Evolutionary conservation across 2,888 invertebrate genomes (phyloP).

Genomic region (Cryptophagus acutangulus): DNA sequence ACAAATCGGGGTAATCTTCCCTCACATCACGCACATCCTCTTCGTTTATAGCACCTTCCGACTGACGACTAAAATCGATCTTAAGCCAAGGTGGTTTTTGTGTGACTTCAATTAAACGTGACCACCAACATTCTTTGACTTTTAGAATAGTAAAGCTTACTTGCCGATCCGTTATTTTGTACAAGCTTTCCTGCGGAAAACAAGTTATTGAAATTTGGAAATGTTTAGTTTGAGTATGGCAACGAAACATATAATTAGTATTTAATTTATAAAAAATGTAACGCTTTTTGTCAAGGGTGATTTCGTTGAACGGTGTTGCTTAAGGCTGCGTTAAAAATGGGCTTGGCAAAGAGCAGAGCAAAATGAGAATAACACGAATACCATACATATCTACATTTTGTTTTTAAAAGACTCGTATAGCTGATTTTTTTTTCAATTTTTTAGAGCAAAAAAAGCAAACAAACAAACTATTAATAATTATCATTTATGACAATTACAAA

Average conservation of each 20-base stretch:
- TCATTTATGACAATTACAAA: no score
- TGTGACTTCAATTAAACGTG: slow-evolving; percentile 71
- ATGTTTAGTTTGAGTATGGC: neutral
- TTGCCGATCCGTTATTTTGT: slow-evolving; percentile 67
- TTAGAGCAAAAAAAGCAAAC: no score
- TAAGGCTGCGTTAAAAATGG: no score
- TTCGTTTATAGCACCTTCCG: slow-evolving; percentile 64
- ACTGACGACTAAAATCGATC: slow-evolving; percentile 85
- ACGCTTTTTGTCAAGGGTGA: no score
- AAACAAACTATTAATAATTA: no score
- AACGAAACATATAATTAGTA: neutral
- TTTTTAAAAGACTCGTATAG: no score
- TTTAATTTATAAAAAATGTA: neutral
- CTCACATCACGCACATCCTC: slow-evolving; percentile 63
- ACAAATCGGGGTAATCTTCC: slow-evolving; percentile 74
- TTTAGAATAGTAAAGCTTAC: slow-evolving; percentile 74
- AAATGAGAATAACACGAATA: no score
- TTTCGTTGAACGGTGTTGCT: no score
- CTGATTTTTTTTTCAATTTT: no score
- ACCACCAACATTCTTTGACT: slow-evolving; percentile 70
- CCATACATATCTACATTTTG: no score
- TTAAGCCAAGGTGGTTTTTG: slow-evolving; percentile 89
- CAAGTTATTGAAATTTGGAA: slow-evolving; percentile 12
- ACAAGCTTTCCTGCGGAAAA: no score
- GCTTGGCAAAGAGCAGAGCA: no score